phyloP scores from a whole-genome alignment of 2,888 invertebrate species.

The Cephus nigrinus region DNA sequence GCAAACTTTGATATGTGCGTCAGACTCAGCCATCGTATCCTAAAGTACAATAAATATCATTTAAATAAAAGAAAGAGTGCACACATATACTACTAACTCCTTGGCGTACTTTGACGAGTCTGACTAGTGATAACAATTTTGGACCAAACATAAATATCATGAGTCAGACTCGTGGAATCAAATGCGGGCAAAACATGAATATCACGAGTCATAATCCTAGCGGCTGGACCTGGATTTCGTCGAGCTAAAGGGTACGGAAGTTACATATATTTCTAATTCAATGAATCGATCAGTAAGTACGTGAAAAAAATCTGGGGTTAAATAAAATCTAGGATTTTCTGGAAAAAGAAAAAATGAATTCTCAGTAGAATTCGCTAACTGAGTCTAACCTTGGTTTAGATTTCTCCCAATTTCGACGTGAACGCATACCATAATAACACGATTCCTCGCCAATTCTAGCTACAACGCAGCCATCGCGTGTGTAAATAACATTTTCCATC shows the following conservation, averaged over 20 bases:
- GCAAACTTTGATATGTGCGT: not conserved
- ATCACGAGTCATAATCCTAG: too few relatives aligned
- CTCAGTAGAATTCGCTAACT: not conserved
- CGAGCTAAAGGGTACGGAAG: not conserved
- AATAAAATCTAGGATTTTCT: not conserved
- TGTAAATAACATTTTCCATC: slow-evolving; percentile 15
- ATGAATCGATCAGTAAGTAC: not conserved
- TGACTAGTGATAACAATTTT: too few relatives aligned
- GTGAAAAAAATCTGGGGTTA: not conserved
- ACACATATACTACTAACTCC: not conserved
- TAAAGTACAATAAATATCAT: not conserved
- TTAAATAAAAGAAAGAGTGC: not conserved
- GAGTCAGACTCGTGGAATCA: too few relatives aligned
- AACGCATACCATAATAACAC: slow-evolving; percentile 19
- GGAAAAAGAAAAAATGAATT: not conserved
- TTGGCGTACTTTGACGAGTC: too few relatives aligned
- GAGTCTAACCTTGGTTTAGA: not conserved
- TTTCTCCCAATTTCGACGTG: slow-evolving; percentile 8
- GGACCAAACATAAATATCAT: too few relatives aligned
- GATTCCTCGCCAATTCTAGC: slow-evolving; percentile 25
- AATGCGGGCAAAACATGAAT: too few relatives aligned
- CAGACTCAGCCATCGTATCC: not conserved
- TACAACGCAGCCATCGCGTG: slow-evolving; percentile 20
- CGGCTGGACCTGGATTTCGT: too few relatives aligned
- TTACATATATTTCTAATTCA: not conserved